These are phyloP conservation scores for Chrosomus eos DNA, from an alignment of 2,797 vertebrate species.

Conservation along the genomic window DNA sequence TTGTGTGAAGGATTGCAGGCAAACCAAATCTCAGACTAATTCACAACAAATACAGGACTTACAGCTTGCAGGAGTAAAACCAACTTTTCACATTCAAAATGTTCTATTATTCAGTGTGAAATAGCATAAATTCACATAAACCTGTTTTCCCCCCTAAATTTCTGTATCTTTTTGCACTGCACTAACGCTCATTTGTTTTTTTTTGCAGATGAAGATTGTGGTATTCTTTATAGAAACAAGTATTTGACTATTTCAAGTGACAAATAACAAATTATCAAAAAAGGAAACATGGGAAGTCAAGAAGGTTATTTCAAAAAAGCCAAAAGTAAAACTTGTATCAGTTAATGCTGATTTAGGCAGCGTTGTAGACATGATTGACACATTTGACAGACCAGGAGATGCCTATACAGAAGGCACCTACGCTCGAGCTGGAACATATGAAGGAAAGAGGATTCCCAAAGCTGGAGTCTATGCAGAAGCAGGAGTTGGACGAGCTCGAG, in stretches of 20 bases:
- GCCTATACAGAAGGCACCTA: rapidly evolving
- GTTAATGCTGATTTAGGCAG: rapidly evolving
- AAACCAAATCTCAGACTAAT: too few species aligned
- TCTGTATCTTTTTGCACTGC: not conserved
- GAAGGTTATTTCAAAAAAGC: not conserved
- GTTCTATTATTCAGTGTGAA: not conserved
- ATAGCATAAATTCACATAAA: not conserved
- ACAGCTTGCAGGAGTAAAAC: not conserved
- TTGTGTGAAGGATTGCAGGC: too few species aligned
- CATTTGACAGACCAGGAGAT: not conserved
- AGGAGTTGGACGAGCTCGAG: conserved; percentile 27
- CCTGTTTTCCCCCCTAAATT: not conserved
- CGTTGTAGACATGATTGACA: not conserved
- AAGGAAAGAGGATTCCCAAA: not conserved
- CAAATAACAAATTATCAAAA: not conserved
- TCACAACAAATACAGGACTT: not conserved
- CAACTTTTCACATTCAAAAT: not conserved
- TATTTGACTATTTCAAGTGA: not conserved
- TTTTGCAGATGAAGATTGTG: not conserved
- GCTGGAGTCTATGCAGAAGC: not conserved
- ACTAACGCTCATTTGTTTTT: not conserved
- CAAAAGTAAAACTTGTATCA: not conserved
- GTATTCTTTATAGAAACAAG: too few species aligned
- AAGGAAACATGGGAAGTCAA: not conserved
- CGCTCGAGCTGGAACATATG: rapidly evolving